Percentiles rank a stretch among this genome's conserved stretches.
phyloP scores from a whole-genome alignment of 2,797 vertebrate genomes.

The Anguilla obscura region DNA sequence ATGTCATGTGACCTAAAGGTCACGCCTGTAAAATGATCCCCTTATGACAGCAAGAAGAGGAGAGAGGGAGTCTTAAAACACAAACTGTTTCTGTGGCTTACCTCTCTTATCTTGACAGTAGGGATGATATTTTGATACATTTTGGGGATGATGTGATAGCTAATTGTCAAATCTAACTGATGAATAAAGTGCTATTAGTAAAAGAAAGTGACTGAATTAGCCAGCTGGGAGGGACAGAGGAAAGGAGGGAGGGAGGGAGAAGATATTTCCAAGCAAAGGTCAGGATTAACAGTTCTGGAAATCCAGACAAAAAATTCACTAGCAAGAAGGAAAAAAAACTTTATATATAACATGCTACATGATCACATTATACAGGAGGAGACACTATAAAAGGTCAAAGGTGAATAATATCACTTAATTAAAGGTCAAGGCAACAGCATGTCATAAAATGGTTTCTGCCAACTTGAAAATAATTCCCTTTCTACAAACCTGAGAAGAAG shows the following conservation, averaged over 20 bases:
- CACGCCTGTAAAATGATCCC: conserved; percentile 70
- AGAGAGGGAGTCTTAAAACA: background rate
- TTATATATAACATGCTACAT: conserved; percentile 34
- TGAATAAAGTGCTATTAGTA: too few relatives aligned
- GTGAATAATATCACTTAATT: conserved; percentile 28
- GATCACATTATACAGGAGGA: conserved; percentile 21
- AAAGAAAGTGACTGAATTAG: background rate
- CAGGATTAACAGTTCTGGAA: conserved; percentile 24
- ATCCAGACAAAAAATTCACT: background rate
- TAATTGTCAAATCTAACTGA: background rate
- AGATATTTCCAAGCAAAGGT: conserved; percentile 8
- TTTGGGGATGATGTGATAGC: too few relatives aligned
- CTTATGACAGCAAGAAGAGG: conserved; percentile 28
- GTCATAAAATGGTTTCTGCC: conserved; percentile 33
- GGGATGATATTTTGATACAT: too few relatives aligned
- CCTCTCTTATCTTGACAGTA: background rate
- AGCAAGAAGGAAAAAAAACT: background rate
- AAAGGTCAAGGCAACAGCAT: conserved; percentile 45
- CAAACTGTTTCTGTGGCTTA: background rate
- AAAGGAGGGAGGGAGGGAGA: background rate
- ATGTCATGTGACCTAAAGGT: conserved; percentile 68
- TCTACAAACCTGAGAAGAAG: background rate
- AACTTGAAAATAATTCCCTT: conserved; percentile 12
- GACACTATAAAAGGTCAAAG: conserved; percentile 48
- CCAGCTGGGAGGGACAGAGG: conserved; percentile 5